Conservation (phyloP, 2,888 invertebrate genomes). For the Notodromas monacha region DNA sequence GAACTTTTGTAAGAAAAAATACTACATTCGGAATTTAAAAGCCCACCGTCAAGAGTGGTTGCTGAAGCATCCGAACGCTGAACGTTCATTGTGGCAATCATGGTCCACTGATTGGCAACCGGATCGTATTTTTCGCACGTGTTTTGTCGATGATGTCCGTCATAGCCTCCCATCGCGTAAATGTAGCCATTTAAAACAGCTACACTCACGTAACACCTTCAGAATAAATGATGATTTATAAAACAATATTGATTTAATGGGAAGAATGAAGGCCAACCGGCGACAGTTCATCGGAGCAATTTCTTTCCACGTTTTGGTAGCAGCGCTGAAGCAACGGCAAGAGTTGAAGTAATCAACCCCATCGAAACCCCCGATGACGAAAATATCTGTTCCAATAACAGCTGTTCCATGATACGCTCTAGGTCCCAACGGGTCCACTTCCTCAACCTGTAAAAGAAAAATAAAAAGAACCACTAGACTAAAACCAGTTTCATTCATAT, state of each 20-base stretch:
- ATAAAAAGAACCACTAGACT: no score
- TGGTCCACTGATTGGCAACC: constrained; percentile 51
- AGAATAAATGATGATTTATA: not conserved
- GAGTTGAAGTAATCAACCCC: constrained; percentile 62
- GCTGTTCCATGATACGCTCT: constrained; percentile 79
- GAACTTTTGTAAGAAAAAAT: no score
- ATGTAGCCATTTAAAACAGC: constrained; percentile 38
- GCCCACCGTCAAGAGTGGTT: constrained; percentile 37
- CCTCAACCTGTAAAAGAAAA: constrained; percentile 24
- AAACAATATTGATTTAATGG: constrained; percentile 5
- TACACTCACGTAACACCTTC: constrained; percentile 49
- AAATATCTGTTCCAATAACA: constrained; percentile 47
- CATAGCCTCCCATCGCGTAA: constrained; percentile 61
- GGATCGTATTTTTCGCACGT: constrained; percentile 57
- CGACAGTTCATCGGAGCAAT: constrained; percentile 56
- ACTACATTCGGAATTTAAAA: not conserved
- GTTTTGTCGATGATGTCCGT: constrained; percentile 50
- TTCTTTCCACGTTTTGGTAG: constrained; percentile 50
- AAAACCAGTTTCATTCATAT: not conserved
- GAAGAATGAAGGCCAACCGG: constrained; percentile 15
- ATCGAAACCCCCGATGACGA: constrained; percentile 68
- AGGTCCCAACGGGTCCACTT: constrained; percentile 47
- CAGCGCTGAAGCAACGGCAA: constrained; percentile 54
- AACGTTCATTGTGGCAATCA: constrained; percentile 55
- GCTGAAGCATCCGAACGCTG: constrained; percentile 69